Conservation (phyloP, 2,888 invertebrate genomes). For the Spatulosminthurus flaviceps region DNA sequence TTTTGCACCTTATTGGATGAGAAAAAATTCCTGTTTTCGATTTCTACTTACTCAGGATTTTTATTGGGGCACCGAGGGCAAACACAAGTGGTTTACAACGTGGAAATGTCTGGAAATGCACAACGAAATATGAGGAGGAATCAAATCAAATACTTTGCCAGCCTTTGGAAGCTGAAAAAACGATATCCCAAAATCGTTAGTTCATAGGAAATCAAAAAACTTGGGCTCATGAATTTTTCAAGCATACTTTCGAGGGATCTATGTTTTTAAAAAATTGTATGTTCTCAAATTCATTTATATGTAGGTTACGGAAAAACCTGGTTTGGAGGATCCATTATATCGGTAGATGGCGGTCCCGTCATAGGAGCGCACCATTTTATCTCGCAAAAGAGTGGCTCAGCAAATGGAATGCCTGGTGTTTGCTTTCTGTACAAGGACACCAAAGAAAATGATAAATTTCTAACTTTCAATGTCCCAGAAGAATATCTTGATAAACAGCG, state of each 20-base stretch:
- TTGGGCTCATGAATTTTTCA: no score
- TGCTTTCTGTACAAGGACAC: not conserved
- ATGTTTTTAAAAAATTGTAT: no score
- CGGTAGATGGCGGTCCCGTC: not conserved
- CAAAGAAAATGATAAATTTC: not conserved
- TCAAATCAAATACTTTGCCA: not conserved
- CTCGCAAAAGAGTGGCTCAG: not conserved
- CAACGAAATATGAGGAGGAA: not conserved
- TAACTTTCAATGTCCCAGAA: no score
- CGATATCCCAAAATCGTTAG: not conserved
- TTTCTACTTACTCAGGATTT: no score
- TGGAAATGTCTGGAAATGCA: not conserved
- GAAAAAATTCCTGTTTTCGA: no score
- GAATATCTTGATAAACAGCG: no score
- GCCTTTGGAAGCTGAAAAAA: not conserved
- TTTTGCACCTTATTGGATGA: no score
- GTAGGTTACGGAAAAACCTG: not conserved
- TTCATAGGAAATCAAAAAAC: no score
- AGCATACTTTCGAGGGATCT: no score
- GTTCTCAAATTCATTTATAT: not conserved
- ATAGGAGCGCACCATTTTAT: not conserved
- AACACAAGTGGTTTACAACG: not conserved
- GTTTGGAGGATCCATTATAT: not conserved
- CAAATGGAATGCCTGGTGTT: not conserved
- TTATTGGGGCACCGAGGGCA: slow-evolving; percentile 7